Evolutionary conservation across 2,888 invertebrate genomes (phyloP).

Genomic region (Volucella inflata): DNA sequence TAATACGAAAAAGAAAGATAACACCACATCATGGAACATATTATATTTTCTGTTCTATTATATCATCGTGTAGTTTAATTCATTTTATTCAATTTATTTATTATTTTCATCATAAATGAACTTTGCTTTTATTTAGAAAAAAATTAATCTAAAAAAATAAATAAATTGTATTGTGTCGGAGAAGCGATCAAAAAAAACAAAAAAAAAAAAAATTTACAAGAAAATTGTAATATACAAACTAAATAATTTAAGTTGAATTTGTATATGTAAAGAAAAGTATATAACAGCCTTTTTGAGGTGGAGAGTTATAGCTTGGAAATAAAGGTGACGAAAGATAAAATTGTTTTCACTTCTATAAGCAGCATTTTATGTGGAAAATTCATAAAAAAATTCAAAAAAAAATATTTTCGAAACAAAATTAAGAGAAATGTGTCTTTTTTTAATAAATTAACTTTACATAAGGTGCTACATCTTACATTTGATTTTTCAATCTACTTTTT

Average conservation of each 20-base stretch:
- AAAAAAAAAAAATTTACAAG: slow-evolving; percentile 10
- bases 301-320: slow-evolving; percentile 20
- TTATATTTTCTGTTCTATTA: slow-evolving; percentile 41
- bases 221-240: slow-evolving; percentile 1
- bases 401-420: neutral
- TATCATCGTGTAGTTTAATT: slow-evolving; percentile 34
- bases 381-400: neutral
- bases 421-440: neutral
- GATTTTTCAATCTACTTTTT: slow-evolving; percentile 1
- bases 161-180: slow-evolving; percentile 32
- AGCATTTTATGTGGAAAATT: slow-evolving; percentile 11
- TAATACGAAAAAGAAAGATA: slow-evolving; percentile 79
- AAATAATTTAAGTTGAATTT: slow-evolving; percentile 1
- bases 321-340: slow-evolving; percentile 14
- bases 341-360: slow-evolving; percentile 28
- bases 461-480: neutral
- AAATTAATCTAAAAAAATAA: slow-evolving; percentile 11
- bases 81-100: slow-evolving; percentile 32
- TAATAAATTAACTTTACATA: neutral
- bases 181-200: slow-evolving; percentile 49
- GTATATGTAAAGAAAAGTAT: slow-evolving; percentile 17
- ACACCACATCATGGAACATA: slow-evolving; percentile 67
- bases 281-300: slow-evolving; percentile 30
- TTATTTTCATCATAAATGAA: slow-evolving; percentile 28
- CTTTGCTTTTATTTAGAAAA: neutral